Percentiles rank a stretch among this genome's conserved stretches.
These are phyloP conservation scores for Crocodylus rhombifer DNA, from an alignment of 2,797 vertebrate genomes.

Conservation along the genomic window DNA sequence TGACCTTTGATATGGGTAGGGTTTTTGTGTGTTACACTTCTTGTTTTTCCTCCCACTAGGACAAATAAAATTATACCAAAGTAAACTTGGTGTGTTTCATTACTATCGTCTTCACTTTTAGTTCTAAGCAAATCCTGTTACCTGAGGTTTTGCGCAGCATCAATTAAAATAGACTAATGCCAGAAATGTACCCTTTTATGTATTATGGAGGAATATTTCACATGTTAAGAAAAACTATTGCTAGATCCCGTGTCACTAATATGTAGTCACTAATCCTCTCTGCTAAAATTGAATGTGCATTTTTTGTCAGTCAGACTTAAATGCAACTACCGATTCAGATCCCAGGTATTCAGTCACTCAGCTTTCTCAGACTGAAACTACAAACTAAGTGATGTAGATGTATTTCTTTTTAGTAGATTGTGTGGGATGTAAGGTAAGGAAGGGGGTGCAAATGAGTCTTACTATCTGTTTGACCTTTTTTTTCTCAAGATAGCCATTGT, in stretches of 20 bases:
- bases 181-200: neutral
- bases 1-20: neutral
- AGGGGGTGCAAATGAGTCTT: too few relatives aligned
- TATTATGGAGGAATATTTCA: neutral
- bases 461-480: too few relatives aligned
- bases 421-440: too few relatives aligned
- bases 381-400: too few relatives aligned
- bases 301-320: neutral
- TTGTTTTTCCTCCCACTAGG: neutral
- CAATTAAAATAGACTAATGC: neutral
- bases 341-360: neutral
- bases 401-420: too few relatives aligned
- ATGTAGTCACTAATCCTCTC: neutral
- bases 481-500: too few relatives aligned
- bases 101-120: neutral
- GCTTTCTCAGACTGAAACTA: neutral
- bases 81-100: fast-evolving
- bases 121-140: neutral
- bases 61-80: neutral
- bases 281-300: neutral
- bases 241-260: neutral
- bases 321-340: neutral
- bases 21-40: neutral
- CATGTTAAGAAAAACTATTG: neutral
- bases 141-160: neutral